Conservation (phyloP, 2,797 vertebrate species). For the Smutsia temminckii region DNA sequence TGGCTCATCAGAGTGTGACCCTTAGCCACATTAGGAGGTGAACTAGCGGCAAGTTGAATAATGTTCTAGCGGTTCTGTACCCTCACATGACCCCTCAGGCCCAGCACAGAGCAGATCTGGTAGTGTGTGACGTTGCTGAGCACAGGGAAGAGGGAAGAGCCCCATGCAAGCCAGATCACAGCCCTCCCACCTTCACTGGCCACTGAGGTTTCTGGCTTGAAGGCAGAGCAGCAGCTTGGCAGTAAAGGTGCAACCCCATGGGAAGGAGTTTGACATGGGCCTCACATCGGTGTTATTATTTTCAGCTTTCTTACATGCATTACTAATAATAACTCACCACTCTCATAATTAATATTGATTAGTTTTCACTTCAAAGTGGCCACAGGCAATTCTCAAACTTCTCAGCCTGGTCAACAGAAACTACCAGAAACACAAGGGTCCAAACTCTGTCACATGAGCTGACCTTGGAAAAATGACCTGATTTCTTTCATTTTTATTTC, state of each 20-base stretch:
- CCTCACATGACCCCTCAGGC: neutral
- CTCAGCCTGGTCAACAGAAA: neutral
- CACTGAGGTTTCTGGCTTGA: neutral
- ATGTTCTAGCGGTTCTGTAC: neutral
- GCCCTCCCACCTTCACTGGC: neutral
- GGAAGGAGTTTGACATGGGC: neutral
- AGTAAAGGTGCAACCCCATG: neutral
- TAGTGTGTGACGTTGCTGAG: neutral
- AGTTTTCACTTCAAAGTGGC: neutral
- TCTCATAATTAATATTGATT: neutral
- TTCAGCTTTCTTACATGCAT: neutral
- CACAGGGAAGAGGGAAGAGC: neutral
- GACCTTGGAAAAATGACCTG: neutral
- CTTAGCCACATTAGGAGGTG: neutral
- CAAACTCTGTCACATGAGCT: neutral
- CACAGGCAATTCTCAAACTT: neutral
- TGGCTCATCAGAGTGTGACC: neutral
- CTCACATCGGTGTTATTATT: neutral
- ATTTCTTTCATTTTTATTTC: neutral
- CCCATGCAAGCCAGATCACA: neutral
- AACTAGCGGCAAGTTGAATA: neutral
- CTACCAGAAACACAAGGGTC: neutral
- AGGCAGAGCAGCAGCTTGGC: neutral
- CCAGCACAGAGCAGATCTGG: neutral
- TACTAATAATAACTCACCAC: neutral